Conservation (phyloP, 2,113 vertebrate species). For the Dicrurus megarhynchus region DNA sequence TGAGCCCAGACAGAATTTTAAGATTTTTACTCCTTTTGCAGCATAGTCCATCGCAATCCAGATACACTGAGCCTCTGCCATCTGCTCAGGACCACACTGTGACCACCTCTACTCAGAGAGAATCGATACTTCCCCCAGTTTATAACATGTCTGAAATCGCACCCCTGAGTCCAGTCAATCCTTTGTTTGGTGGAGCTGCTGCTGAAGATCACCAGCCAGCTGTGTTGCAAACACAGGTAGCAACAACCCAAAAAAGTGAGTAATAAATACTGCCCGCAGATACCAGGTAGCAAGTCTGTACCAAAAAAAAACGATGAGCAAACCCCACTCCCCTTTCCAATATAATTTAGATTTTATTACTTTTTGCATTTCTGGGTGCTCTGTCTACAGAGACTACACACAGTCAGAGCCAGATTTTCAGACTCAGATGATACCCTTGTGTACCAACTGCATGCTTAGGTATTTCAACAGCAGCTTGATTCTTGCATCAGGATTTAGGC, state of each 20-base stretch:
- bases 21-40: background rate
- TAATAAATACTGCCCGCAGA: background rate
- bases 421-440: background rate
- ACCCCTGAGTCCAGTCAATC: background rate
- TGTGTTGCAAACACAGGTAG: background rate
- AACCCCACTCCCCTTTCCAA: background rate
- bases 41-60: background rate
- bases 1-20: background rate
- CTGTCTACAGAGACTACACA: background rate
- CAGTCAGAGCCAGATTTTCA: background rate
- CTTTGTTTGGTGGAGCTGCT: background rate
- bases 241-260: slow-evolving; percentile 1
- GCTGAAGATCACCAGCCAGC: background rate
- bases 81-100: background rate
- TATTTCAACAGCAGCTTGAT: background rate
- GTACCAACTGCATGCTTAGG: background rate
- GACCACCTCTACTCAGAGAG: background rate
- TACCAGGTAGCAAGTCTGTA: background rate
- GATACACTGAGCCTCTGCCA: background rate
- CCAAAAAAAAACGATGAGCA: accelerated
- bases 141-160: background rate
- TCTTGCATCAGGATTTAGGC: background rate
- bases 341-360: background rate
- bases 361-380: background rate
- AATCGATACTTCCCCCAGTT: background rate